These are phyloP conservation scores for Megaceryle alcyon DNA, from an alignment of 2,797 vertebrate genomes.

Conservation along the genomic window DNA sequence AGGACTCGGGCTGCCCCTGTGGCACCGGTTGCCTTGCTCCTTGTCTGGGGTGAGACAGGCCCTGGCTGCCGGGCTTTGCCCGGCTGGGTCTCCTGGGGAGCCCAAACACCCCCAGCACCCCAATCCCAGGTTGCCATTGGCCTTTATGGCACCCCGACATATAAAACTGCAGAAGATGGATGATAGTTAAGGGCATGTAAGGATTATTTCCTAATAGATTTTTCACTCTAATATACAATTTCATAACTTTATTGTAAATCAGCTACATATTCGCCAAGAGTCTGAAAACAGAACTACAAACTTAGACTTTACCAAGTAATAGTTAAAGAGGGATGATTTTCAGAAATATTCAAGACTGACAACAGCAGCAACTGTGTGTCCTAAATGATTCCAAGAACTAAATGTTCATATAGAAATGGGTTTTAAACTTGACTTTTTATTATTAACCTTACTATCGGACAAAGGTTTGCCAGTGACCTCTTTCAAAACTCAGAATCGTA, in stretches of 20 bases:
- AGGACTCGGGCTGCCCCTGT: neutral
- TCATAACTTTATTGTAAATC: neutral
- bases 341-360: conserved; percentile 3
- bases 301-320: neutral
- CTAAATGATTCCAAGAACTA: neutral
- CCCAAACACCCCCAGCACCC: accelerated
- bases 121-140: accelerated
- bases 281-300: neutral
- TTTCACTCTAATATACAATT: neutral
- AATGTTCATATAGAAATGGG: neutral
- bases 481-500: neutral
- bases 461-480: neutral
- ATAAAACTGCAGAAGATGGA: neutral
- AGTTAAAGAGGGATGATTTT: conserved; percentile 5
- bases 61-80: neutral
- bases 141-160: accelerated
- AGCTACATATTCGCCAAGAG: neutral
- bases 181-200: neutral
- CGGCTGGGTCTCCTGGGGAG: accelerated
- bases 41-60: neutral
- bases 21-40: neutral
- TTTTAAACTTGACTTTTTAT: neutral
- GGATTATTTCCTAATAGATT: neutral
- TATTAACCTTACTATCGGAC: neutral
- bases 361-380: neutral